A percentile compares a stretch with the other conserved stretches of the same genome.
Conservation (phyloP, 2,113 vertebrate genomes). For the Tetrax tetrax region DNA sequence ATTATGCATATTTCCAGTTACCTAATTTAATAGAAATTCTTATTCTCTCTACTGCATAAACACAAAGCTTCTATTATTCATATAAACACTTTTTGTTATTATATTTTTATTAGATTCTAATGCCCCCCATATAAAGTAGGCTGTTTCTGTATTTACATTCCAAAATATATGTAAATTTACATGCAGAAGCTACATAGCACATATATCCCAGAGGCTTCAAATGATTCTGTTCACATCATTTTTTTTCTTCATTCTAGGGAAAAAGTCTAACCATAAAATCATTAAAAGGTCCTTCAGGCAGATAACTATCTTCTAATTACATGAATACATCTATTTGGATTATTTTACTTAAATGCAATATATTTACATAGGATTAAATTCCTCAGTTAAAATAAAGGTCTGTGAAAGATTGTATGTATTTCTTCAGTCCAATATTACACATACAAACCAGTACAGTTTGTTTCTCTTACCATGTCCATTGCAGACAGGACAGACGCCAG, state of each 20-base stretch:
- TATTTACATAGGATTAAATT: neutral
- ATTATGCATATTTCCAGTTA: constrained; percentile 12
- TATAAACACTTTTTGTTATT: neutral
- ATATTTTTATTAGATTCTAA: neutral
- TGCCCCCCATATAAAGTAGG: neutral
- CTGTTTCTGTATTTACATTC: neutral
- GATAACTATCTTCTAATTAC: neutral
- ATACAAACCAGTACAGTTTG: neutral
- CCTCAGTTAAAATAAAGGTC: neutral
- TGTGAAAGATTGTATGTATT: neutral
- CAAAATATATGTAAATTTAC: neutral
- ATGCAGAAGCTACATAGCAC: neutral
- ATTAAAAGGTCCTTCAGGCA: neutral
- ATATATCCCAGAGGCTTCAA: neutral
- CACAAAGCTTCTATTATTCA: neutral
- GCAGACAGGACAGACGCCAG: neutral
- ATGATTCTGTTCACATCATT: neutral
- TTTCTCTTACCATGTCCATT: neutral
- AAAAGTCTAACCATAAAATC: neutral
- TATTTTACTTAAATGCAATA: neutral
- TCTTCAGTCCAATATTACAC: neutral
- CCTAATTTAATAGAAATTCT: neutral
- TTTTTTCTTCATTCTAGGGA: neutral
- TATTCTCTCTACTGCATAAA: neutral
- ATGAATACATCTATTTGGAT: neutral